Evolutionary conservation across 2,113 vertebrate genomes (phyloP), one percentile per base, ranked within the genome.

Genomic region (Vimba vimba): DNA sequence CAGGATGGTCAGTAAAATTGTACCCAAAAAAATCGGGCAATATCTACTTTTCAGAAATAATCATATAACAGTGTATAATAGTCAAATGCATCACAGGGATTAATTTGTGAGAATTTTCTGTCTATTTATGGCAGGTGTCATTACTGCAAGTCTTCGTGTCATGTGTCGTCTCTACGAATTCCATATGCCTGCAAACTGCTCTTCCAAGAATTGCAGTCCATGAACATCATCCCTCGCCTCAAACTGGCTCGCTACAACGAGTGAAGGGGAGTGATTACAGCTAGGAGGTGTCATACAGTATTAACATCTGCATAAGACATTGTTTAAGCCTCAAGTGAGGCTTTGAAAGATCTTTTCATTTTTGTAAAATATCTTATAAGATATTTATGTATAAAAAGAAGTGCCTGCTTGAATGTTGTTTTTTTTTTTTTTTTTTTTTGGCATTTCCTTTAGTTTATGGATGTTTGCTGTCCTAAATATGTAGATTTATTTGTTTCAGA

Each of bases 161-260:
- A 98, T 0, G 98, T 99, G 47, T 99, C 98, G 6, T 98, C 98
- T 15, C 95, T 99, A 82, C 95, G 97, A 5, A 99, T 99, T 84
- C 98, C 98, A 0, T 99, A 99, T 0, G 97, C 98, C 92, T 99
- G 98, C 93, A 99, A 99, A 92, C 95, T 99, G 89, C 96, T 99
- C 69, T 99, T 99, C 92, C 98, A 99, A 92, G 98, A 99, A 83
- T 93, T 99, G 55, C 98, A 99, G 94, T 98, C 98, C 27, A 99
- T 99, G 98, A 99, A 99, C 93, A 99, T 99, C 80, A 96, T 99
- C 90, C 97, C 98, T 75, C 95, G 98, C 91, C 93, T 99, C 73
- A 99, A 97, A 92, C 95, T 99, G 86, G 93, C 98, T 2, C 97
- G 97, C 79, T 99, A 99, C 94, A 99, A 99, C 7, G 98, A 99